Percentiles rank a stretch among this genome's conserved stretches.
Evolutionary conservation across 2,888 invertebrate species (phyloP).

Genomic region (Furcula furcula): DNA sequence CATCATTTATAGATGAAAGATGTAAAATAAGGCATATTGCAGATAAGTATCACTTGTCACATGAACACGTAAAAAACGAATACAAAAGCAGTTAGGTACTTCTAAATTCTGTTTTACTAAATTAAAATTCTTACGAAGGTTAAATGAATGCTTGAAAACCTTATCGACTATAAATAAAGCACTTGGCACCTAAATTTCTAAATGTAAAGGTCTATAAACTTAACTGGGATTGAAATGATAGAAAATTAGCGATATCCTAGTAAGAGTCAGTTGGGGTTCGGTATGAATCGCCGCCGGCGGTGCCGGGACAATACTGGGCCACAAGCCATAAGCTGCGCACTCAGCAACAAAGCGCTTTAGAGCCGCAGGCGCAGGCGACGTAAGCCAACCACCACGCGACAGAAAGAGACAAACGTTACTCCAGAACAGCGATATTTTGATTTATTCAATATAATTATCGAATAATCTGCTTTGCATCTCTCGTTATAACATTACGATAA

Average conservation of each 20-base stretch:
- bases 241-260: constrained; percentile 79
- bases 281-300: constrained; percentile 70
- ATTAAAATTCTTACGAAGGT: too few relatives aligned
- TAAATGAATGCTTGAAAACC: constrained; percentile 10
- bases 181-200: constrained; percentile 76
- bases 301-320: constrained; percentile 58
- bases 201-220: constrained; percentile 73
- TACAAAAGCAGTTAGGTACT: too few relatives aligned
- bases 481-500: constrained; percentile 80
- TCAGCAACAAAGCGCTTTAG: constrained; percentile 49
- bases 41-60: too few relatives aligned
- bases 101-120: too few relatives aligned
- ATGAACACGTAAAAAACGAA: too few relatives aligned
- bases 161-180: constrained; percentile 69
- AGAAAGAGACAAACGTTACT: constrained; percentile 45
- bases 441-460: constrained; percentile 79
- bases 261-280: constrained; percentile 74
- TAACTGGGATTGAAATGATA: constrained; percentile 73
- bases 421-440: constrained; percentile 70
- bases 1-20: too few relatives aligned
- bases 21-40: too few relatives aligned
- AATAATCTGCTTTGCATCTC: constrained; percentile 81
- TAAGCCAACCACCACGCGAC: constrained; percentile 35
- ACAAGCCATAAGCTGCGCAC: constrained; percentile 50
- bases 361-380: constrained; percentile 51